phyloP scores from a whole-genome alignment of 2,888 invertebrate species.

The Cepaea hortensis region DNA sequence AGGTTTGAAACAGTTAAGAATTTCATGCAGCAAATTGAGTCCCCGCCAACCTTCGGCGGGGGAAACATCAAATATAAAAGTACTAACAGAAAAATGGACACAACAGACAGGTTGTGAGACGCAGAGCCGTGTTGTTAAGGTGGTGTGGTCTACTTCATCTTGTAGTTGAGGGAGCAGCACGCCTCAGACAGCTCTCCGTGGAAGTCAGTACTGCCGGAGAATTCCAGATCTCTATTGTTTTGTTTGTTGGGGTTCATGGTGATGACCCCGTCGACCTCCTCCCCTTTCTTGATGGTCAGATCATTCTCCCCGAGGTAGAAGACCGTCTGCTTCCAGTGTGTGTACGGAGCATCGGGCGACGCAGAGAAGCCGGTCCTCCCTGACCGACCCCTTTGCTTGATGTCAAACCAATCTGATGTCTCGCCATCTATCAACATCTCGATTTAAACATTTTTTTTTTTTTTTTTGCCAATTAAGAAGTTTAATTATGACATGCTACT shows the following conservation, averaged over 20 bases:
- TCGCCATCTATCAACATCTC: too few relatives aligned
- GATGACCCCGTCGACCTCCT: conserved; percentile 93
- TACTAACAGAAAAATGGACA: too few relatives aligned
- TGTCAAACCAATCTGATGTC: too few relatives aligned
- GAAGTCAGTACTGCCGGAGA: conserved; percentile 93
- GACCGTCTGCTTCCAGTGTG: conserved; percentile 99
- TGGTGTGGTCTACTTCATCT: conserved; percentile 76
- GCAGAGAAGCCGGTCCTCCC: not conserved
- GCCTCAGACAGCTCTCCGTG: conserved; percentile 80
- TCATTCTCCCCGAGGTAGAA: conserved; percentile 93
- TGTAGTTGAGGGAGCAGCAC: conserved; percentile 76
- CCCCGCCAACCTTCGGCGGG: not conserved
- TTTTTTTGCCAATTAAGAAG: too few relatives aligned
- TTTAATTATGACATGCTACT: too few relatives aligned
- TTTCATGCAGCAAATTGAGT: too few relatives aligned
- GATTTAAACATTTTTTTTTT: too few relatives aligned
- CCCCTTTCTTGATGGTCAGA: conserved; percentile 94
- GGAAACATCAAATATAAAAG: not conserved
- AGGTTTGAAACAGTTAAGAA: too few relatives aligned
- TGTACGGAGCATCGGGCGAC: conserved; percentile 97
- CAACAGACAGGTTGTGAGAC: too few relatives aligned
- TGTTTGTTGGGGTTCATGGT: conserved; percentile 95
- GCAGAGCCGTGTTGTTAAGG: too few relatives aligned
- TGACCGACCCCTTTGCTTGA: too few relatives aligned
- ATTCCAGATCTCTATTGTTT: conserved; percentile 97